Conservation (phyloP, 2,888 invertebrate genomes). For the Petrolisthes cinctipes region DNA sequence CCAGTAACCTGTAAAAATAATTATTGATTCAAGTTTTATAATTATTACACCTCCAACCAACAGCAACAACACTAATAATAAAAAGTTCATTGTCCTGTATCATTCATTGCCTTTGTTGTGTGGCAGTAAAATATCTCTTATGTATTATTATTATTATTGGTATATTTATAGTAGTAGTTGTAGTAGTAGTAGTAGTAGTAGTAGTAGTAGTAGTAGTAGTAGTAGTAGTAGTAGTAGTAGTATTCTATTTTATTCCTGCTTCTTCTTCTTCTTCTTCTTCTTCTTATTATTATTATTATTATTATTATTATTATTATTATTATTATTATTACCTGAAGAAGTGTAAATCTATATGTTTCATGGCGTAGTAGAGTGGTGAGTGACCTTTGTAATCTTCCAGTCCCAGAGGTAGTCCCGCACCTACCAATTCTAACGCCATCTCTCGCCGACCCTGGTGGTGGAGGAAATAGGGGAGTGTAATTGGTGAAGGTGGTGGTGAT, state of each 20-base stretch:
- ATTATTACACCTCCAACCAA: neutral
- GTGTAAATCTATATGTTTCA: slow-evolving; percentile 36
- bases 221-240: too few species aligned
- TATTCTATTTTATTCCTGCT: too few species aligned
- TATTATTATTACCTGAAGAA: slow-evolving; percentile 39
- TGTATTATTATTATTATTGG: too few species aligned
- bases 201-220: too few species aligned
- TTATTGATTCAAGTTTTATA: neutral
- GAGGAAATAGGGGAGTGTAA: neutral
- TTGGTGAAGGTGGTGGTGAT: too few species aligned
- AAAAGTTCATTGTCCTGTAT: too few species aligned
- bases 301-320: slow-evolving; percentile 15
- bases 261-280: too few species aligned
- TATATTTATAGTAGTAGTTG: too few species aligned
- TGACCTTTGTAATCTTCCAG: slow-evolving; percentile 41
- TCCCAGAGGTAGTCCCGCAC: slow-evolving; percentile 45
- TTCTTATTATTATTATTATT: neutral
- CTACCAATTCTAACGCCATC: slow-evolving; percentile 49
- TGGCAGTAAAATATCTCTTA: too few species aligned
- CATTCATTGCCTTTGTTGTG: too few species aligned
- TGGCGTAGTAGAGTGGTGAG: slow-evolving; percentile 47
- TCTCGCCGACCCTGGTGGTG: slow-evolving; percentile 48
- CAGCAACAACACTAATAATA: too few species aligned
- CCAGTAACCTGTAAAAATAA: slow-evolving; percentile 16
- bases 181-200: too few species aligned